Conservation (phyloP, 1,140 invertebrate genomes). For the Portunus trituberculatus region DNA sequence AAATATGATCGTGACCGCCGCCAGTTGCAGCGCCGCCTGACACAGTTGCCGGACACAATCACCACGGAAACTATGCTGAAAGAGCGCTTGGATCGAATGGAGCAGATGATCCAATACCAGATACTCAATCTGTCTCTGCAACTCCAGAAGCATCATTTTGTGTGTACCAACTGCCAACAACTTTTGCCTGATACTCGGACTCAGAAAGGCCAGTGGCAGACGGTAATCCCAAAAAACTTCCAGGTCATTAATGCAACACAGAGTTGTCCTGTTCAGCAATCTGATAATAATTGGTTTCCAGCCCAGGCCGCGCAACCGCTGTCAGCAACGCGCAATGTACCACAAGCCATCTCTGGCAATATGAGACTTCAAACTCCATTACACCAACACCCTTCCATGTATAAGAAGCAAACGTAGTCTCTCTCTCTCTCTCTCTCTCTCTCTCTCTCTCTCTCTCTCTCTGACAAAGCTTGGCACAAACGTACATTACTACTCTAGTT, state of each 20-base stretch:
- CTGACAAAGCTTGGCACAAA: no score
- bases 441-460: no score
- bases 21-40: slow-evolving; percentile 30
- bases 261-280: neutral
- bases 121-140: slow-evolving; percentile 43
- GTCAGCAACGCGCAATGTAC: neutral
- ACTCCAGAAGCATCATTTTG: neutral
- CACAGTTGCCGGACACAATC: slow-evolving; percentile 36
- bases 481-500: no score
- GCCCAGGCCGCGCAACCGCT: neutral
- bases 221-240: neutral
- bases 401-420: no score
- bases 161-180: no score
- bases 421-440: no score
- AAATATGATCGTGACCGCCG: slow-evolving; percentile 44
- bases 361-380: no score
- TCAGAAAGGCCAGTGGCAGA: neutral
- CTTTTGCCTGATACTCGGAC: neutral
- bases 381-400: no score
- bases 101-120: slow-evolving; percentile 43
- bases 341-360: neutral
- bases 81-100: slow-evolving; percentile 38
- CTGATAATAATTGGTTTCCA: neutral
- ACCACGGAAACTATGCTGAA: slow-evolving; percentile 51
- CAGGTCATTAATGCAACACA: neutral